Evolutionary conservation across 2,888 invertebrate genomes (phyloP).

Genomic region (Corbicula japonica): DNA sequence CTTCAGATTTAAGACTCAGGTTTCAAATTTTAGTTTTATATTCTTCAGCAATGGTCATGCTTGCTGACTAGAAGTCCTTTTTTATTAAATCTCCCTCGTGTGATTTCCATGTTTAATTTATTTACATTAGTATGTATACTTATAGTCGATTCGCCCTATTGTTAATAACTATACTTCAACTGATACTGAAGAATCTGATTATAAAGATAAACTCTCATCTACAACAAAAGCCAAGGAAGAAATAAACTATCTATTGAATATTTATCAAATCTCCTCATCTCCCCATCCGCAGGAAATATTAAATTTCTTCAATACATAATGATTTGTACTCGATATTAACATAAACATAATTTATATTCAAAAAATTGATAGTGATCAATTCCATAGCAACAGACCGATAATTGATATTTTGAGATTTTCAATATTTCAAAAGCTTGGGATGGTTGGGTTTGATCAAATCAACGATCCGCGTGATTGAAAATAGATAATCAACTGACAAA

Average conservation of each 20-base stretch:
- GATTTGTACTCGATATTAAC: constrained; percentile 47
- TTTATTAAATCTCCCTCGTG: too few relatives aligned
- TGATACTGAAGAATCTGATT: constrained; percentile 34
- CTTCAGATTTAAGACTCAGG: too few relatives aligned
- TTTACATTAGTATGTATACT: too few relatives aligned
- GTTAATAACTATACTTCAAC: too few relatives aligned
- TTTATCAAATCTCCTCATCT: constrained; percentile 55
- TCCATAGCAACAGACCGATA: constrained; percentile 7
- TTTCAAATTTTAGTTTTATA: too few relatives aligned
- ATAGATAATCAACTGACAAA: constrained; percentile 44
- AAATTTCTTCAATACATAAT: constrained; percentile 63
- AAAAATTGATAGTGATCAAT: constrained; percentile 51
- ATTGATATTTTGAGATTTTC: background rate
- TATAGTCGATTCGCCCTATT: too few relatives aligned
- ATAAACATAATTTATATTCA: constrained; percentile 58
- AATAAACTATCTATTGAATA: constrained; percentile 62
- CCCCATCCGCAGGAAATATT: constrained; percentile 59
- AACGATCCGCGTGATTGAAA: constrained; percentile 51
- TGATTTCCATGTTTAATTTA: too few relatives aligned
- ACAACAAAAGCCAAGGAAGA: constrained; percentile 36
- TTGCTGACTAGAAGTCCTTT: too few relatives aligned
- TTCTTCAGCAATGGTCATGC: too few relatives aligned
- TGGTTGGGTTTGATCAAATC: background rate
- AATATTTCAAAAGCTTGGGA: background rate
- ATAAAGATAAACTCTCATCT: constrained; percentile 18